Evolutionary conservation across 2,797 vertebrate genomes (phyloP), one percentile per base, ranked within the genome.

Genomic region (Microtus californicus): DNA sequence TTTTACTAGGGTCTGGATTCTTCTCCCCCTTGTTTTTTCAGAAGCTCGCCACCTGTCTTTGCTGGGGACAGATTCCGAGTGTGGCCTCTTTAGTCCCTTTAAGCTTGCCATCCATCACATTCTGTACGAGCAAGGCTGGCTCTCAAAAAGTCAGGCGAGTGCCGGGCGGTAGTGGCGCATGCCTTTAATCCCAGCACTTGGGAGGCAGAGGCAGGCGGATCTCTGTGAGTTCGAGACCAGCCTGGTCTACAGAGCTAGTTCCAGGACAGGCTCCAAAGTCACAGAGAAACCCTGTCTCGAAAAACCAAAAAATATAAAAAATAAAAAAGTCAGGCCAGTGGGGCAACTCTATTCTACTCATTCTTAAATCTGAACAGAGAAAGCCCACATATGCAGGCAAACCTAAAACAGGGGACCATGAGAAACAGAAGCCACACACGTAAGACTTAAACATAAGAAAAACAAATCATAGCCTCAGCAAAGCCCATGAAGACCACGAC

Each of bases 271-370:
- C n/a, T n/a, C n/a, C n/a, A n/a, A n/a, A n/a, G n/a, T n/a, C n/a
- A n/a, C n/a, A n/a, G n/a, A n/a, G n/a, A n/a, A n/a, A n/a, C n/a
- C n/a, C n/a, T n/a, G n/a, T n/a, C n/a, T n/a, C n/a, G n/a, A n/a
- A n/a, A n/a, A n/a, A n/a, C n/a, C n/a, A n/a, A n/a, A n/a, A n/a
- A n/a, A n/a, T n/a, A n/a, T n/a, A n/a, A n/a, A n/a, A n/a, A n/a
- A n/a, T n/a, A n/a, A n/a, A n/a, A n/a, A n/a, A n/a, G 11, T 59
- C 1, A 56, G 6, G 37, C 13, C 27, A 25, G 0, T 27, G 3
- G 1, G 45, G 40, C 43, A 31, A 14, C 23, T 51, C 48, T 6
- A 7, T 34, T 27, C 59, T 43, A 71, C 21, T 71, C 63, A 45
- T 25, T 67, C 59, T 71, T 61, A 31, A 2, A 51, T 86, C 43